Percentiles rank a stretch among this genome's conserved stretches.
phyloP scores from a whole-genome alignment of 1,140 invertebrate species.

The Archegozetes longisetosus region DNA sequence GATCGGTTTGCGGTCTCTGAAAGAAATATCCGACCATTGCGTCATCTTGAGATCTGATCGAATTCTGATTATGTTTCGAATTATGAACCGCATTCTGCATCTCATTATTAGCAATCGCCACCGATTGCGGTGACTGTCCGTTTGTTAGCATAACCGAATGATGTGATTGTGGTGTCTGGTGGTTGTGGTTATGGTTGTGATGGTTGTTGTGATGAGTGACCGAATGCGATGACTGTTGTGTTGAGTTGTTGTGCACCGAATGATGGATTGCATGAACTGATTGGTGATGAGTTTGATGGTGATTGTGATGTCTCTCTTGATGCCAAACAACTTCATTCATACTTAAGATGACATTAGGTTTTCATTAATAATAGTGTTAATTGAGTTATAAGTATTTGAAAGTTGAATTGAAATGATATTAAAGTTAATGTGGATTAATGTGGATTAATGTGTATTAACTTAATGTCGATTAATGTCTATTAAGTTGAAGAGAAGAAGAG shows the following conservation, averaged over 20 bases:
- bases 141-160: not conserved
- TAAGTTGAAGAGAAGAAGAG: too few relatives aligned
- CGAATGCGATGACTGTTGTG: too few relatives aligned
- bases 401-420: too few relatives aligned
- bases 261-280: not conserved
- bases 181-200: not conserved
- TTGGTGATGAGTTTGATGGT: not conserved
- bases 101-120: not conserved
- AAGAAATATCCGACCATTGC: conserved; percentile 72
- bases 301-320: not conserved
- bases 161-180: not conserved
- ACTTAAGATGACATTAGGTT: too few relatives aligned
- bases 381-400: too few relatives aligned
- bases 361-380: too few relatives aligned
- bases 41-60: conserved; percentile 46
- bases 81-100: not conserved
- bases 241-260: not conserved
- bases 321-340: not conserved
- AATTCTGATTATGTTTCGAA: not conserved
- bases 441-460: too few relatives aligned
- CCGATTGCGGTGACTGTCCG: not conserved
- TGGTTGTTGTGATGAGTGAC: not conserved
- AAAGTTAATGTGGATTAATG: too few relatives aligned
- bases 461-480: too few relatives aligned
- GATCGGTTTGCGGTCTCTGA: conserved; percentile 55